Conservation (phyloP, 2,113 vertebrate genomes). For the Microtus richardsoni region DNA sequence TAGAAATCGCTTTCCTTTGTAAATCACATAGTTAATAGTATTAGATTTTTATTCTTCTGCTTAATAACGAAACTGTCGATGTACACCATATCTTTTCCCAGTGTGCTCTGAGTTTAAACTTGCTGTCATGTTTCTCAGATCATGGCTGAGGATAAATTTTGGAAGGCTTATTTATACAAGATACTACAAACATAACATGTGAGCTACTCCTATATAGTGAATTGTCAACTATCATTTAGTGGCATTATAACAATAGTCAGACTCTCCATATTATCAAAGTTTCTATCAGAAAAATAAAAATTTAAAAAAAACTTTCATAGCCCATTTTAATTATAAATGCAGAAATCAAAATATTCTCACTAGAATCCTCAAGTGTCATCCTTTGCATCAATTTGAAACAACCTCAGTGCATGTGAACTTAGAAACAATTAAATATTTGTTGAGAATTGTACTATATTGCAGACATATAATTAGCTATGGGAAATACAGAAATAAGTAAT, state of each 20-base stretch:
- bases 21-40: not conserved
- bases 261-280: not conserved
- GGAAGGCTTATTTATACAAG: not conserved
- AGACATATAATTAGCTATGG: not conserved
- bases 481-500: not conserved
- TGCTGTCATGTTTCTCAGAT: not conserved
- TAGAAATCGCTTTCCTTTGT: not conserved
- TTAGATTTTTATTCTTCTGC: not conserved
- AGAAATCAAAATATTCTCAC: not conserved
- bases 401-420: not conserved
- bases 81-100: not conserved
- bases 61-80: not conserved
- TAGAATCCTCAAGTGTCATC: not conserved
- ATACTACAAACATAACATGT: not conserved
- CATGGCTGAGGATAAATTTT: not conserved
- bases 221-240: not conserved
- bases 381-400: not conserved
- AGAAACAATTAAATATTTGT: slow-evolving; percentile 3
- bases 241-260: not conserved
- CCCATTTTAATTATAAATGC: slow-evolving; percentile 6
- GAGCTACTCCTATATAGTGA: not conserved
- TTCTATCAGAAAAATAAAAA: slow-evolving; percentile 48
- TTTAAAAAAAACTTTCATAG: slow-evolving; percentile 18
- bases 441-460: not conserved
- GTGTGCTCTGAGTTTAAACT: not conserved